A percentile compares a stretch with the other conserved stretches of the same genome.
These are phyloP conservation scores for Genyomyrus donnyi DNA, from an alignment of 2,113 vertebrate species.

Conservation along the genomic window DNA sequence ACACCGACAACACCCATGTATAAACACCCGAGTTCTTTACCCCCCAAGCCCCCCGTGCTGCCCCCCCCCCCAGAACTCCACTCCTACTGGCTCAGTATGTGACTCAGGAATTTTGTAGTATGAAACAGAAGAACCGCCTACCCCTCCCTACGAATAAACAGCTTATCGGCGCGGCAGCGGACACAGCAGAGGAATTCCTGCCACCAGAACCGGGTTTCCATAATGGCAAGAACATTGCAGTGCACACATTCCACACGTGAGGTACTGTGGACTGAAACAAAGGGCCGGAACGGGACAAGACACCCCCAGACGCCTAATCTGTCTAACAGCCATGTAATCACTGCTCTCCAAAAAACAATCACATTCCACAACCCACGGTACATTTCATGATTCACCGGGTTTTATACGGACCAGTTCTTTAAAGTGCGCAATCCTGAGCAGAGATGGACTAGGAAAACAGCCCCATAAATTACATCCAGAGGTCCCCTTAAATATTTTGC, in stretches of 20 bases:
- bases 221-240: not conserved
- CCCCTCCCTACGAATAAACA: slow-evolving; percentile 8
- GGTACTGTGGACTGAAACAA: not conserved
- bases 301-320: not conserved
- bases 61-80: not conserved
- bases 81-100: not conserved
- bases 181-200: slow-evolving; percentile 13
- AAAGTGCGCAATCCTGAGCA: not conserved
- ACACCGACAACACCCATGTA: slow-evolving; percentile 4
- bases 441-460: not conserved
- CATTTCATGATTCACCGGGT: not conserved
- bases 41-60: not conserved
- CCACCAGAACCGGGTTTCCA: slow-evolving; percentile 3
- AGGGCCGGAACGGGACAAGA: not conserved
- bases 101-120: slow-evolving; percentile 7
- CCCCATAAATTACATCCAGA: not conserved
- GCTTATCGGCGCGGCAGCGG: not conserved
- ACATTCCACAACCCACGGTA: not conserved
- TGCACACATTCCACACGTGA: not conserved
- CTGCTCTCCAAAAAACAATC: not conserved
- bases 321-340: not conserved
- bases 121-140: not conserved
- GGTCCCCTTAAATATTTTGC: not conserved
- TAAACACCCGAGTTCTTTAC: slow-evolving; percentile 1
- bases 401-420: not conserved